Percentiles rank a stretch among this genome's conserved stretches.
Conservation (phyloP, 1,140 invertebrate genomes). For the Brachionus rubens region DNA sequence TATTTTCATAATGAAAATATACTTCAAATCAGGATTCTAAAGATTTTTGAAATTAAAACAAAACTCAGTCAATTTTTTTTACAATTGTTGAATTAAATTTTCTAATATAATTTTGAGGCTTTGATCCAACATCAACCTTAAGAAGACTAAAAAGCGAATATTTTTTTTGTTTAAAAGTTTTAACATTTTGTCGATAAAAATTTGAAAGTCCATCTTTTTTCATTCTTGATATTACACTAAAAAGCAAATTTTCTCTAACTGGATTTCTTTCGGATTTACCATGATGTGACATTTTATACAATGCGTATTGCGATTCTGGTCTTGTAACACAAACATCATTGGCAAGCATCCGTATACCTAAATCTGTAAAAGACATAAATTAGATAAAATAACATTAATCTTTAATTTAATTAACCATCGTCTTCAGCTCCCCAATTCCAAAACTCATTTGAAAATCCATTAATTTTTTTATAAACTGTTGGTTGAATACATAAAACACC, state of each 20-base stretch:
- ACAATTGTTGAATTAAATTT: background rate
- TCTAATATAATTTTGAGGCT: background rate
- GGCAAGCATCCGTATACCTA: slow-evolving; percentile 18
- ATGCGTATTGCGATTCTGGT: background rate
- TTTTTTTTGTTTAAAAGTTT: background rate
- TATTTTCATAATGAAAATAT: no score
- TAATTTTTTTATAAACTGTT: slow-evolving; percentile 70
- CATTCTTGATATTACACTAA: background rate
- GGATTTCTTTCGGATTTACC: background rate
- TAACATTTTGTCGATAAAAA: background rate
- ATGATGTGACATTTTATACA: slow-evolving; percentile 34
- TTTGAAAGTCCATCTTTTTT: slow-evolving; percentile 24
- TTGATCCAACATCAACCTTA: background rate
- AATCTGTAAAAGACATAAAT: background rate
- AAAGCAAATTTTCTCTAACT: slow-evolving; percentile 13
- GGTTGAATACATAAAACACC: slow-evolving; percentile 66
- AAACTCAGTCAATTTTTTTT: background rate
- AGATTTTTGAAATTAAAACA: background rate
- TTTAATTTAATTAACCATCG: slow-evolving; percentile 49
- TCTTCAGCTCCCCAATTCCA: slow-evolving; percentile 71
- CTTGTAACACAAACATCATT: slow-evolving; percentile 29
- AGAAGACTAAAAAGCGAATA: background rate
- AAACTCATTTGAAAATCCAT: slow-evolving; percentile 86
- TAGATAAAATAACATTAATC: background rate
- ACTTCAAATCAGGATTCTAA: background rate